Base-by-base conservation (phyloP, 2,888 invertebrate genomes). In the Pseudococcus jackbeardsleyi region DNA sequence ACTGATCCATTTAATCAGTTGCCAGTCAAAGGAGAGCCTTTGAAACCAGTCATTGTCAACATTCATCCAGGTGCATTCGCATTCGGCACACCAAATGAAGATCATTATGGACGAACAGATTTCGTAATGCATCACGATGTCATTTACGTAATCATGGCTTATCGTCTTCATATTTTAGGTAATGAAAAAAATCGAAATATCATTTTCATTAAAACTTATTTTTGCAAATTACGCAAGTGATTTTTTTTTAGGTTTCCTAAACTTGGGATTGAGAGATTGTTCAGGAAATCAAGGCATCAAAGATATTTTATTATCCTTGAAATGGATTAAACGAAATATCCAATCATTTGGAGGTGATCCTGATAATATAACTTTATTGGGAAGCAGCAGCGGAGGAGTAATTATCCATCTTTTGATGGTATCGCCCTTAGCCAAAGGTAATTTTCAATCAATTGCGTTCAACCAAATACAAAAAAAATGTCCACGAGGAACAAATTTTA, bases 121-220 rank as follows among this genome's bases (percentile, higher is more conserved):
- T 86, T 86, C 22, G 12, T 86, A 26, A 68, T 86, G 22, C 48
- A 86, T 68, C 68, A 77, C 15, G 86, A 86, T 19, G 48, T 86
- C 7, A 19, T 86, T 12, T 72, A 48, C 11, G 50, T 86, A 0
- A 5, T 15, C 8, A 68, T 86, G 9, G 33, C n/a, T 22, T 46
- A 68, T 72, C 68, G 86, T 17, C 86, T 86, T 9, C 86, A 86
- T 86, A 48, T 72, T 72, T 86, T 86, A 39, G 86, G 86, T 86
- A 46, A 46, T 17, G n/a, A n/a, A 19, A 42, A 4, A 39, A n/a
- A 42, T 0, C 48, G 50, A 1, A 72, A 3, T n/a, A n/a, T 9
- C 42, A 42, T 42, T 42, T 5, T 8, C 42, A 42, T 42, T 3
- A 8, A 42, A 5, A 4, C 33, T 17, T 1, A 17, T 79, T 9